These are phyloP conservation scores for Drosophila varians DNA, from an alignment of 1,140 invertebrate genomes.

Conservation along the genomic window DNA sequence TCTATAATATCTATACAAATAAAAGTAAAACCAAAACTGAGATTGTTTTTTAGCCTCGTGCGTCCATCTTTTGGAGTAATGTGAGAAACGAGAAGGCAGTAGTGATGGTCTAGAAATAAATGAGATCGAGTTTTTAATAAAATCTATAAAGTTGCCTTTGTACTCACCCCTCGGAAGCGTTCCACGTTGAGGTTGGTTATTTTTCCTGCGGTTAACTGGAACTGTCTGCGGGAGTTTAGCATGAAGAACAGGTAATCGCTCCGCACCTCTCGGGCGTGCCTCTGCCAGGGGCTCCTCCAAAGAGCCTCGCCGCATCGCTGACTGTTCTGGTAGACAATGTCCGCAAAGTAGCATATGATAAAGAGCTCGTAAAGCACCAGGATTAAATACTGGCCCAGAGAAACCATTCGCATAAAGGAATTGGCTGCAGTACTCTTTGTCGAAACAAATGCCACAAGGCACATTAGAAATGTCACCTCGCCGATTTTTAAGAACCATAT, in stretches of 20 bases:
- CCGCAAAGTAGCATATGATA: slow-evolving; percentile 77
- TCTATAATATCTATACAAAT: slow-evolving; percentile 39
- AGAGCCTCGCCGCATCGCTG: slow-evolving; percentile 73
- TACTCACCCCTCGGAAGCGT: slow-evolving; percentile 56
- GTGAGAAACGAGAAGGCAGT: slow-evolving; percentile 79
- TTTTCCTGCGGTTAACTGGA: slow-evolving; percentile 73
- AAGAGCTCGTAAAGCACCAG: slow-evolving; percentile 68
- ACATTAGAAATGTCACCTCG: slow-evolving; percentile 72
- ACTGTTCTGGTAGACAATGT: slow-evolving; percentile 70
- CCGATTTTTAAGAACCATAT: slow-evolving; percentile 75
- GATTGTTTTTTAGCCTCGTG: slow-evolving; percentile 35
- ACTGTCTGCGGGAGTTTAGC: slow-evolving; percentile 51
- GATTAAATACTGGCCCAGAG: slow-evolving; percentile 65
- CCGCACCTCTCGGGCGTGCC: slow-evolving; percentile 60
- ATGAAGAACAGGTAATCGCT: slow-evolving; percentile 69
- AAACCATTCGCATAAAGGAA: slow-evolving; percentile 68
- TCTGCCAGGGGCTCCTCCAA: slow-evolving; percentile 70
- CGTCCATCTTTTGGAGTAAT: slow-evolving; percentile 72
- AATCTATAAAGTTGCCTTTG: not conserved
- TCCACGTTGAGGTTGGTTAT: slow-evolving; percentile 70
- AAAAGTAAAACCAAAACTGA: not conserved
- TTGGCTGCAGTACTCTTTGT: slow-evolving; percentile 71
- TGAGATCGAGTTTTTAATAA: not conserved
- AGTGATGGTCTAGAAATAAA: slow-evolving; percentile 65
- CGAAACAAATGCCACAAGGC: slow-evolving; percentile 68